Conservation (phyloP, 2,888 invertebrate genomes). For the Heliconius ismenius region DNA sequence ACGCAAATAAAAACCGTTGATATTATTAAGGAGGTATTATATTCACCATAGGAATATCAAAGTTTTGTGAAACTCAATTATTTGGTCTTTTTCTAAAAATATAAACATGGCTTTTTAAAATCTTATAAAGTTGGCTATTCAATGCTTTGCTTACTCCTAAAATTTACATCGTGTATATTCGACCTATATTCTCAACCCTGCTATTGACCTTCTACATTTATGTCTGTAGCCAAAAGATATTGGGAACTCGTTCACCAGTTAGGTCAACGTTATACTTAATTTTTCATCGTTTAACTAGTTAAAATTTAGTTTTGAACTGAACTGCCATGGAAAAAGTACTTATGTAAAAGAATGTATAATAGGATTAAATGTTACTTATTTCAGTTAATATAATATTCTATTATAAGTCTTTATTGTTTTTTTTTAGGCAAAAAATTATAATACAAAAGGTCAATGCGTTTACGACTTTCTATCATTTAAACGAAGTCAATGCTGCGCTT, state of each 20-base stretch:
- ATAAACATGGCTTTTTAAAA: no score
- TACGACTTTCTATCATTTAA: not conserved
- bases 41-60: no score
- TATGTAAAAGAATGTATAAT: not conserved
- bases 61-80: no score
- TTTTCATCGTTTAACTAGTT: not conserved
- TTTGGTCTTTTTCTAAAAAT: no score
- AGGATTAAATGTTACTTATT: not conserved
- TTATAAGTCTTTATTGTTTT: not conserved
- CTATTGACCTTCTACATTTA: slow-evolving; percentile 3
- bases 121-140: not conserved
- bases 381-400: not conserved
- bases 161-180: not conserved
- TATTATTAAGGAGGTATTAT: not conserved
- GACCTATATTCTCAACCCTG: slow-evolving; percentile 13
- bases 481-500: not conserved
- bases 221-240: slow-evolving; percentile 19
- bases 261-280: not conserved
- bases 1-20: not conserved
- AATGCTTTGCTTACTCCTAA: not conserved
- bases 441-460: no score
- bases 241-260: not conserved
- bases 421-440: not conserved
- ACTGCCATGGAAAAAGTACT: not conserved
- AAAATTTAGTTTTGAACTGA: not conserved